Evolutionary conservation across 2,888 invertebrate species (phyloP).

Genomic region (Cecidostiba fungosa): DNA sequence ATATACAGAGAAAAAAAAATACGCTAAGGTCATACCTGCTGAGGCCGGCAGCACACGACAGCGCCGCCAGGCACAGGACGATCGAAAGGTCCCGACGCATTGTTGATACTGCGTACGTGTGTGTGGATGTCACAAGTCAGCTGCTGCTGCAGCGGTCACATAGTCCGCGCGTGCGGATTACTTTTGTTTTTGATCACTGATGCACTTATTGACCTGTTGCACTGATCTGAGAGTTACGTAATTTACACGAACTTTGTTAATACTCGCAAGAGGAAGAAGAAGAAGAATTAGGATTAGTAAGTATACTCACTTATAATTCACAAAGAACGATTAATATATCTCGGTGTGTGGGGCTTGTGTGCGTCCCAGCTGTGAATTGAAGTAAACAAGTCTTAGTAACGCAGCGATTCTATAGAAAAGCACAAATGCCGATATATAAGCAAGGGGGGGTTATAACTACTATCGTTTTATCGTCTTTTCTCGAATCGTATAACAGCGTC

Average conservation of each 20-base stretch:
- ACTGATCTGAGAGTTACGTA: neutral
- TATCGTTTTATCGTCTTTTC: constrained; percentile 19
- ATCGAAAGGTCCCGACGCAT: constrained; percentile 11
- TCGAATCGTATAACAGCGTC: neutral
- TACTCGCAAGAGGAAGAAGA: neutral
- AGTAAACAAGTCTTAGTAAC: neutral
- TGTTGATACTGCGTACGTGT: neutral
- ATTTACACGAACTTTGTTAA: neutral
- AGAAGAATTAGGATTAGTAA: neutral
- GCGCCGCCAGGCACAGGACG: constrained; percentile 22
- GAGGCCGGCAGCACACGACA: constrained; percentile 17
- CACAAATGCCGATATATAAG: neutral
- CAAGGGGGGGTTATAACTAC: neutral
- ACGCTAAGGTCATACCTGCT: neutral
- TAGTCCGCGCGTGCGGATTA: constrained; percentile 2
- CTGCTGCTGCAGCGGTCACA: neutral
- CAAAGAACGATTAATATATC: neutral
- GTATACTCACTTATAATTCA: too few relatives aligned
- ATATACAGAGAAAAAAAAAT: neutral
- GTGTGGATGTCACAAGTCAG: neutral
- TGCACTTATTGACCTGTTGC: neutral
- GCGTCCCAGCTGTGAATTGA: neutral
- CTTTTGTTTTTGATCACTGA: neutral
- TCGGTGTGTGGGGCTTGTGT: neutral
- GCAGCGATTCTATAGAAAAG: neutral